Percentiles rank a stretch among this genome's conserved stretches.
These are phyloP conservation scores for Crotalus horridus DNA, from an alignment of 2,113 vertebrate genomes.

Conservation along the genomic window DNA sequence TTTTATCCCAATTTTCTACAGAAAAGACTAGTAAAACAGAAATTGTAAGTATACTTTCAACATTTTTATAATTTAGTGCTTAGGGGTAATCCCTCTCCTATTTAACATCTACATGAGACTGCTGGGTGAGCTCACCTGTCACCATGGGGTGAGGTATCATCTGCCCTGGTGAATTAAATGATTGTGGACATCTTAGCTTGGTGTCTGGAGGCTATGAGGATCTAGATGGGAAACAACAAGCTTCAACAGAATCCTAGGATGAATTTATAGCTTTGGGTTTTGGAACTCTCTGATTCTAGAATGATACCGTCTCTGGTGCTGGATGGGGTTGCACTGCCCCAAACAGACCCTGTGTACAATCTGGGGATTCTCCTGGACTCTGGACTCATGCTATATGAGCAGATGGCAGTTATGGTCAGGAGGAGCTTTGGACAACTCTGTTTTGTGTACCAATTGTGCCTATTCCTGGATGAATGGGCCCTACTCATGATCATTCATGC, in stretches of 20 bases:
- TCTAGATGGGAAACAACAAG: neutral
- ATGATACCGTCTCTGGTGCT: neutral
- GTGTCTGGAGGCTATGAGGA: neutral
- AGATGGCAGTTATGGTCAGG: neutral
- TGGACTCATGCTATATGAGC: neutral
- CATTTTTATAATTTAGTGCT: neutral
- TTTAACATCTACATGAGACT: neutral
- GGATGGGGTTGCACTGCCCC: too few species aligned
- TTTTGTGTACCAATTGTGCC: neutral
- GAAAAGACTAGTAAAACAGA: neutral
- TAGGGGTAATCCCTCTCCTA: neutral
- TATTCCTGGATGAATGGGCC: neutral
- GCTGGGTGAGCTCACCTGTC: neutral
- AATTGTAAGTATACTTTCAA: neutral
- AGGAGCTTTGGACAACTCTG: neutral
- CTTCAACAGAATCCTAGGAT: neutral
- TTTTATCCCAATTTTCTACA: neutral
- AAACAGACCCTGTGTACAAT: neutral
- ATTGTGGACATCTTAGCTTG: neutral
- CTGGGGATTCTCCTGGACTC: neutral
- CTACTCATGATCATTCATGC: neutral
- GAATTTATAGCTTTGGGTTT: neutral
- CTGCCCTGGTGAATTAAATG: neutral
- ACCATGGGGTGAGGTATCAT: neutral
- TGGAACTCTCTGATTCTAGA: neutral